phyloP scores from a whole-genome alignment of 2,888 invertebrate genomes.

The Pristionchus maxplancki region DNA sequence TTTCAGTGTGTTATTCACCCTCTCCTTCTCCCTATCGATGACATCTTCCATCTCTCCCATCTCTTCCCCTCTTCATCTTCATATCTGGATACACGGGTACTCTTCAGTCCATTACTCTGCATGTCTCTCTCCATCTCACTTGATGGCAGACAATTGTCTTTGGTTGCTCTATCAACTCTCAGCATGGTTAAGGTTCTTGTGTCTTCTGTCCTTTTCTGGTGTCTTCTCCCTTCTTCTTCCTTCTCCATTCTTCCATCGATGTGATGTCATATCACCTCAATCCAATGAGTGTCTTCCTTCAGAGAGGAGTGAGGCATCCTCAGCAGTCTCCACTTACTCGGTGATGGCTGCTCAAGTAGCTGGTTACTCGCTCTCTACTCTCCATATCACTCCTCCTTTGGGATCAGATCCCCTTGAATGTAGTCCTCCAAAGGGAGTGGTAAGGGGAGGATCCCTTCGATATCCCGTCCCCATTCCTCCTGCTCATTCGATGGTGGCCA shows the following conservation, averaged over 20 bases:
- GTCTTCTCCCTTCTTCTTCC: neutral
- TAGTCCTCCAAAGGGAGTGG: neutral
- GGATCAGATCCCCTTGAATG: neutral
- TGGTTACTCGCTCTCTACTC: constrained; percentile 45
- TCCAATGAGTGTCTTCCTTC: constrained; percentile 30
- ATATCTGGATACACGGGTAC: neutral
- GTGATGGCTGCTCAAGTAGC: constrained; percentile 50
- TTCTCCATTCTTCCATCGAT: neutral
- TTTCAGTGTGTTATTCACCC: constrained; percentile 40
- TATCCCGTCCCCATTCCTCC: constrained; percentile 30
- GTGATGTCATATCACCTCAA: neutral
- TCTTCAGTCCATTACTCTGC: constrained; percentile 43
- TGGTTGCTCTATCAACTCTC: constrained; percentile 13
- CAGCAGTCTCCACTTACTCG: constrained; percentile 37
- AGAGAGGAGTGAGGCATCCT: neutral
- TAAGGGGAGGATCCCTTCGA: constrained; percentile 14
- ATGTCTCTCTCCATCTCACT: neutral
- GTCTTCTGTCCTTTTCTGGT: neutral
- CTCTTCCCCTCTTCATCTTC: neutral
- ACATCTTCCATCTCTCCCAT: neutral
- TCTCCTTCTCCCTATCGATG: constrained; percentile 11
- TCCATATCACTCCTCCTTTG: constrained; percentile 16
- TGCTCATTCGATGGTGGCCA: neutral
- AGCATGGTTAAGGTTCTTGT: neutral
- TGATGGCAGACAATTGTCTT: neutral